Evolutionary conservation across 2,888 invertebrate genomes (phyloP), one percentile per base, ranked within the genome.

Genomic region (Lydus trimaculatus): DNA sequence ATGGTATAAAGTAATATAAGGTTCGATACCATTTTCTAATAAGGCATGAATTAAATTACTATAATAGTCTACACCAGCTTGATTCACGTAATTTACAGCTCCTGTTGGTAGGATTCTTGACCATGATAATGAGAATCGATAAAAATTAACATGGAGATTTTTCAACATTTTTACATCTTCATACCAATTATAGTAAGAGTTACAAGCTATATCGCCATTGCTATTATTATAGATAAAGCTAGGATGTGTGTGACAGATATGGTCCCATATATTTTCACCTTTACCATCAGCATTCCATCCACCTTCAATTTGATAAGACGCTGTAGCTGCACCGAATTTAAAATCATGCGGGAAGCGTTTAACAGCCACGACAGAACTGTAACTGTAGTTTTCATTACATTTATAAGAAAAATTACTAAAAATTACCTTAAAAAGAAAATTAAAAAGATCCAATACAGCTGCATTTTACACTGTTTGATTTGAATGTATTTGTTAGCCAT

Each of bases 21-120:
- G 71, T 63, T 71, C 63, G 9, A 71, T 66, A 73, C 88, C 89
- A 75, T 89, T 88, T 23, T 83, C 85, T 85, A 87, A 89, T 4
- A 95, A 86, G 75, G 90, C 91, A 76, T 92, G 86, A 63, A 95
- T 91, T 56, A 95, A 83, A 74, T 91, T 89, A 77, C 89, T 90
- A 82, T 95, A 95, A 83, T 94, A 93, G 65, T 89, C 85, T 11
- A 95, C 87, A 20, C 93, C 95, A 2, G 88, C 87, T 52, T 87
- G 84, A 80, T 92, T 95, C 15, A 93, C 85, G 20, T 87, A 79
- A 77, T 90, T 89, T 64, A 88, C 86, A 64, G 88, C 86, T 13
- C 92, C 91, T 63, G 84, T 87, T 0, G 91, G 91, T 36, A 92
- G 80, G 15, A 75, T 70, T 69, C 75, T 72, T 11, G 73, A 56